phyloP scores from a whole-genome alignment of 2,797 vertebrate species.

The Huso huso region DNA sequence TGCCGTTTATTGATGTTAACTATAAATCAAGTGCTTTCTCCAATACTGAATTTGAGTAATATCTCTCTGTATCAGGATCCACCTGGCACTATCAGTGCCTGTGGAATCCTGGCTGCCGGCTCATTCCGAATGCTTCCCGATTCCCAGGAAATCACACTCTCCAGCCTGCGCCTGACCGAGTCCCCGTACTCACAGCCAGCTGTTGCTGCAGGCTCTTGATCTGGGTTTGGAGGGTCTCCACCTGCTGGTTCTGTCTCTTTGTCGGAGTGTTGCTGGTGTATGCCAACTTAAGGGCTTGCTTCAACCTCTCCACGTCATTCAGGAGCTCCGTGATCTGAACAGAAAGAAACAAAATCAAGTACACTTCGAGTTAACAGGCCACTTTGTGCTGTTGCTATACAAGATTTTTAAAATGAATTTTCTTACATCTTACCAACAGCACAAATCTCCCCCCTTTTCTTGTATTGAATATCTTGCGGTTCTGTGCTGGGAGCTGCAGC shows the following conservation, averaged over 20 bases:
- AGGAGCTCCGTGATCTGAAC: conserved; percentile 85
- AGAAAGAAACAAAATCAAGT: conserved; percentile 15
- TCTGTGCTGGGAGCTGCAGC: too few relatives aligned
- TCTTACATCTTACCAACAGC: too few relatives aligned
- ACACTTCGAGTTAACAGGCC: neutral
- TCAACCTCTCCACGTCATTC: conserved; percentile 83
- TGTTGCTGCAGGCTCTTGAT: conserved; percentile 85
- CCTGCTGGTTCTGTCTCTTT: conserved; percentile 77
- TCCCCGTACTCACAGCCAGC: conserved; percentile 78
- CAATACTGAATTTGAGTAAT: too few relatives aligned
- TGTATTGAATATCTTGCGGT: too few relatives aligned
- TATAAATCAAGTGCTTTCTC: too few relatives aligned
- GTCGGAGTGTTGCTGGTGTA: conserved; percentile 69
- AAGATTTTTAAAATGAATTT: too few relatives aligned
- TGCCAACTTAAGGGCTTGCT: conserved; percentile 85
- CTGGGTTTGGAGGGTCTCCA: conserved; percentile 78
- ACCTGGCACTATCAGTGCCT: too few relatives aligned
- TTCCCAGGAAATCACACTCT: neutral
- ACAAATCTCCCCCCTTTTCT: too few relatives aligned
- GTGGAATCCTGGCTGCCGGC: too few relatives aligned
- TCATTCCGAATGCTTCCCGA: neutral
- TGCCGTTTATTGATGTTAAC: too few relatives aligned
- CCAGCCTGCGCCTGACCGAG: neutral
- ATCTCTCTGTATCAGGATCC: too few relatives aligned
- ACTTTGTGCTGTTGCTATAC: too few relatives aligned